Percentiles rank a stretch among this genome's conserved stretches.
phyloP scores from a whole-genome alignment of 2,888 invertebrate genomes.

The Erebia aethiops region DNA sequence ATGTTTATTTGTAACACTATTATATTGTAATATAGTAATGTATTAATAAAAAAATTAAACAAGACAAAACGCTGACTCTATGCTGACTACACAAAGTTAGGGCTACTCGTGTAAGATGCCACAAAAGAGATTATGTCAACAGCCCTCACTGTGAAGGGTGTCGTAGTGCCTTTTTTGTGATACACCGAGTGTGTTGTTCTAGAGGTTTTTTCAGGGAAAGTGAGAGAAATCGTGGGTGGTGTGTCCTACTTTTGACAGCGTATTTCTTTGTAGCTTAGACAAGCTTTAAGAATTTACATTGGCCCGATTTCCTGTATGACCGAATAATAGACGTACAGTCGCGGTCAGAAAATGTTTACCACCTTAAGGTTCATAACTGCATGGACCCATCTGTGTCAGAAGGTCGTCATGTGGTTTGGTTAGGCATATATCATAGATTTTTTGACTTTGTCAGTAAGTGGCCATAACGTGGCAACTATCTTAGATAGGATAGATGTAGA shows the following conservation, averaged over 20 bases:
- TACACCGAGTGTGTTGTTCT: constrained; percentile 32
- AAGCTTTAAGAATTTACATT: neutral
- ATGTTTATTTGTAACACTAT: too few relatives aligned
- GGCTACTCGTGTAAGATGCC: constrained; percentile 35
- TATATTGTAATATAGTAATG: too few relatives aligned
- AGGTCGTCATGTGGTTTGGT: too few relatives aligned
- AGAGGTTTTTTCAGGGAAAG: constrained; percentile 22
- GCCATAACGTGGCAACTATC: too few relatives aligned
- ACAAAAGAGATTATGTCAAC: constrained; percentile 39
- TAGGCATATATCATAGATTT: too few relatives aligned
- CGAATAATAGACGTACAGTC: too few relatives aligned
- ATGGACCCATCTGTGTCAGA: too few relatives aligned
- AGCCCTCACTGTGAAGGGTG: constrained; percentile 32
- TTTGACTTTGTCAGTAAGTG: too few relatives aligned
- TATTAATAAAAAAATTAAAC: too few relatives aligned
- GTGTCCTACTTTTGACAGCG: constrained; percentile 13
- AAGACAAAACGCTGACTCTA: constrained; percentile 28
- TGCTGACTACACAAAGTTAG: constrained; percentile 32
- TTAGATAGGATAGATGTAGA: too few relatives aligned
- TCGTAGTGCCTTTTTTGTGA: constrained; percentile 37
- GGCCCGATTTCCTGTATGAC: neutral
- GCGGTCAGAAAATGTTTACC: too few relatives aligned
- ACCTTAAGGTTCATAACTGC: too few relatives aligned
- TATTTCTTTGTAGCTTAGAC: neutral
- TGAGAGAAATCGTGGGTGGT: constrained; percentile 11